phyloP scores from a whole-genome alignment of 1,140 invertebrate genomes.

The Eufriesea mexicana region DNA sequence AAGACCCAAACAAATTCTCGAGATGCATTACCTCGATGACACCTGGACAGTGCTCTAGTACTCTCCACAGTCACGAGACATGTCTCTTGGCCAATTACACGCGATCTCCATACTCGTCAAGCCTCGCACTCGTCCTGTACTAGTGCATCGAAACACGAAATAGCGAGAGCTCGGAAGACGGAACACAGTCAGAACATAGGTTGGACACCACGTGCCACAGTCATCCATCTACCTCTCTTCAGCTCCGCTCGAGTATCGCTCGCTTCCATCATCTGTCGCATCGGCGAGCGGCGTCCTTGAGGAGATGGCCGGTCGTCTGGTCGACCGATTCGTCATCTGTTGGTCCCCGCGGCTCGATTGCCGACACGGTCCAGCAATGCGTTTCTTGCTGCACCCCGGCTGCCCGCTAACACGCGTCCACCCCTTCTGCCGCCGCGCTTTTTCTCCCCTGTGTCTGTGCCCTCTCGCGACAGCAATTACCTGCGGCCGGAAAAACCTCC shows the following conservation, averaged over 20 bases:
- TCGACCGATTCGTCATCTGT: conserved; percentile 59
- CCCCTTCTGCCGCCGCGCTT: background rate
- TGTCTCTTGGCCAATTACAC: too few species aligned
- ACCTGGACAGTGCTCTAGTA: too few species aligned
- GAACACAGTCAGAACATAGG: too few species aligned
- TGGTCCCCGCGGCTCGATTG: conserved; percentile 50
- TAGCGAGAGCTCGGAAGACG: too few species aligned
- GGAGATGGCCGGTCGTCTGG: background rate
- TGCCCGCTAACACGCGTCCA: conserved; percentile 29
- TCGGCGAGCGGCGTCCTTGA: conserved; percentile 2
- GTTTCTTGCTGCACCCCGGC: conserved; percentile 65
- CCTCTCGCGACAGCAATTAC: conserved; percentile 48
- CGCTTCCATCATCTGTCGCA: background rate
- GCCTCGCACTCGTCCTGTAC: too few species aligned
- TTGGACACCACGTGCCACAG: background rate
- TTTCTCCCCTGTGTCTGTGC: conserved; percentile 3
- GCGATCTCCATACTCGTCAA: too few species aligned
- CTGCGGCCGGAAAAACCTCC: conserved; percentile 68
- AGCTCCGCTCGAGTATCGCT: background rate
- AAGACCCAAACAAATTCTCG: too few species aligned
- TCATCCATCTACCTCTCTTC: background rate
- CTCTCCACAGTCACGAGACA: too few species aligned
- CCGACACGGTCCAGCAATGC: conserved; percentile 74
- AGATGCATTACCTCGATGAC: too few species aligned
- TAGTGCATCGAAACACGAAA: too few species aligned